These are phyloP conservation scores for Trogon melanurus DNA, from an alignment of 2,113 vertebrate genomes.

Conservation along the genomic window DNA sequence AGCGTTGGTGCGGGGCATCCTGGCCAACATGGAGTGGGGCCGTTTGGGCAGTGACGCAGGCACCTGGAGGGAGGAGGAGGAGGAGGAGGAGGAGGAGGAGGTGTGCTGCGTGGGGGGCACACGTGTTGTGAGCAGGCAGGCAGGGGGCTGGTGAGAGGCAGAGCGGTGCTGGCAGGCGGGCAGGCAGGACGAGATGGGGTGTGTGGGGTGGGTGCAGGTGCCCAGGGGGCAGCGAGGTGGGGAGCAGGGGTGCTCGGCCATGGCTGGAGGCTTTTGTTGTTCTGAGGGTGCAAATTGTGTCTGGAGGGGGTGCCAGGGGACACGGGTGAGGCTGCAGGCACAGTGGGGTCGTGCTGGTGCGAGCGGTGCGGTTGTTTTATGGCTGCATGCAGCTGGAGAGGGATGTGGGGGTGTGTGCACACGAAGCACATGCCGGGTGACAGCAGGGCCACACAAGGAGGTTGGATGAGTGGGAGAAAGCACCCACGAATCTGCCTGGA, in stretches of 20 bases:
- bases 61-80: not conserved
- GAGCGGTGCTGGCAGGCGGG: not conserved
- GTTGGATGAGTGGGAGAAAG: accelerated
- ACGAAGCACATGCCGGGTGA: accelerated
- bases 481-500: accelerated
- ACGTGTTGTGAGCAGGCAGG: not conserved
- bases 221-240: accelerated
- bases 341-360: not conserved
- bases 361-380: not conserved
- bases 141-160: not conserved
- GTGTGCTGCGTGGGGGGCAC: not conserved
- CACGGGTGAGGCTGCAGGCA: not conserved
- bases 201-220: accelerated
- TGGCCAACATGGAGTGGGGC: not conserved
- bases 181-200: not conserved
- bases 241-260: not conserved
- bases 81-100: not conserved
- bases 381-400: not conserved
- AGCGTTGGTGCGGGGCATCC: not conserved
- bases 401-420: not conserved
- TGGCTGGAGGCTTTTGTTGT: not conserved
- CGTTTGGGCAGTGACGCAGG: not conserved
- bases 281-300: not conserved
- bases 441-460: not conserved
- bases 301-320: not conserved